phyloP scores from a whole-genome alignment of 2,113 vertebrate species.

The Protobothrops flavoviridis region DNA sequence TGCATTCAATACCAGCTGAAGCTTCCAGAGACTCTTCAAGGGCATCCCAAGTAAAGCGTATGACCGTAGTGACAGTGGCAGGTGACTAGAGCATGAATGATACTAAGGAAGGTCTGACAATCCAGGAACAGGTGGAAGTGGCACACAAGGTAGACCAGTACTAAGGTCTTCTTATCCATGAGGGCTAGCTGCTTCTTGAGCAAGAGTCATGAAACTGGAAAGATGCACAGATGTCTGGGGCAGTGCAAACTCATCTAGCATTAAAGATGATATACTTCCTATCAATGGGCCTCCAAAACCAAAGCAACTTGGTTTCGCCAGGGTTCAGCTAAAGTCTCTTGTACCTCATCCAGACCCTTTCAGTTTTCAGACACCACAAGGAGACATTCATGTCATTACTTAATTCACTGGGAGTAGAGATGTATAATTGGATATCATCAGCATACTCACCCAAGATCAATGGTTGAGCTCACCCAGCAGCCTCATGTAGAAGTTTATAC shows the following conservation, averaged over 20 bases:
- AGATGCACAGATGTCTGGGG: background rate
- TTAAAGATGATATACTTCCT: background rate
- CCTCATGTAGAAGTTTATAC: background rate
- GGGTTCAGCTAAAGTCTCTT: background rate
- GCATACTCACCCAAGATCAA: background rate
- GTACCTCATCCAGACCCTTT: background rate
- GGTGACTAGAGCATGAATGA: background rate
- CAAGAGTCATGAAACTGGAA: too few relatives aligned
- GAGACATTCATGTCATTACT: background rate
- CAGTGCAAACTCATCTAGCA: background rate
- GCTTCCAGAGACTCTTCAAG: background rate
- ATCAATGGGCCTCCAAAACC: background rate
- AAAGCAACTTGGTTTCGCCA: background rate
- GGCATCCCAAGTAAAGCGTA: background rate
- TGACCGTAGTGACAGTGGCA: background rate
- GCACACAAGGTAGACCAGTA: background rate
- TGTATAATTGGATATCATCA: background rate
- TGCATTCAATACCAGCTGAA: background rate
- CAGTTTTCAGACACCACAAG: background rate
- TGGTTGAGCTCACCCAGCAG: background rate
- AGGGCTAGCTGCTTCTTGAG: too few relatives aligned
- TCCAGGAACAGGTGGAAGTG: background rate
- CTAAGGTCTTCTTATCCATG: background rate
- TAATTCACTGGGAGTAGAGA: background rate
- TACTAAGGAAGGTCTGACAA: background rate